phyloP scores from a whole-genome alignment of 2,113 vertebrate species.

The Podilymbus podiceps region DNA sequence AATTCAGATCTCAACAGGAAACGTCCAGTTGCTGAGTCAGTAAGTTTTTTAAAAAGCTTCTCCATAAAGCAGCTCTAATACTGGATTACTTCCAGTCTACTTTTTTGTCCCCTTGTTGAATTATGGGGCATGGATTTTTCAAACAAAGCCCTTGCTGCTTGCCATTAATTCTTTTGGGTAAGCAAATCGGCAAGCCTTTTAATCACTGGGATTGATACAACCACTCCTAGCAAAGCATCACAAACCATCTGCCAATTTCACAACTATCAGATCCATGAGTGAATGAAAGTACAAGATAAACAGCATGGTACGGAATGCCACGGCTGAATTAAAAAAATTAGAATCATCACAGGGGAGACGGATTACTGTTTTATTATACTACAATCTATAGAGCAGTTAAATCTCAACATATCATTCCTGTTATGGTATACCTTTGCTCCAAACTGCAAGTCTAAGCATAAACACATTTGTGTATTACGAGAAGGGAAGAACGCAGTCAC shows the following conservation, averaged over 20 bases:
- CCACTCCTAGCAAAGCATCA: conserved; percentile 60
- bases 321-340: conserved; percentile 70
- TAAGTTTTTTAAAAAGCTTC: conserved; percentile 48
- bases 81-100: conserved; percentile 57
- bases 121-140: conserved; percentile 59
- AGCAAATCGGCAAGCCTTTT: conserved; percentile 73
- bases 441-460: conserved; percentile 2
- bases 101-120: conserved; percentile 59
- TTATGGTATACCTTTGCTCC: neutral
- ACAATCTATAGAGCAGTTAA: conserved; percentile 56
- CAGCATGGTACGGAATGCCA: conserved; percentile 51
- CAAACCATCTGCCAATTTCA: conserved; percentile 62
- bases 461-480: neutral
- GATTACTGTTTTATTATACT: conserved; percentile 71
- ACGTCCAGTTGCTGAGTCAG: conserved; percentile 52
- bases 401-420: conserved; percentile 21
- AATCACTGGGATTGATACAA: conserved; percentile 59
- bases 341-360: conserved; percentile 6
- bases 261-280: conserved; percentile 45
- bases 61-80: conserved; percentile 44
- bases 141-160: conserved; percentile 63
- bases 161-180: conserved; percentile 68
- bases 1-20: conserved; percentile 52
- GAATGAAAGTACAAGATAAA: conserved; percentile 62
- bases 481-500: neutral